Percentiles rank a stretch among this genome's conserved stretches.
Conservation (phyloP, 2,797 vertebrate species). For the Hoplostethus mediterraneus region DNA sequence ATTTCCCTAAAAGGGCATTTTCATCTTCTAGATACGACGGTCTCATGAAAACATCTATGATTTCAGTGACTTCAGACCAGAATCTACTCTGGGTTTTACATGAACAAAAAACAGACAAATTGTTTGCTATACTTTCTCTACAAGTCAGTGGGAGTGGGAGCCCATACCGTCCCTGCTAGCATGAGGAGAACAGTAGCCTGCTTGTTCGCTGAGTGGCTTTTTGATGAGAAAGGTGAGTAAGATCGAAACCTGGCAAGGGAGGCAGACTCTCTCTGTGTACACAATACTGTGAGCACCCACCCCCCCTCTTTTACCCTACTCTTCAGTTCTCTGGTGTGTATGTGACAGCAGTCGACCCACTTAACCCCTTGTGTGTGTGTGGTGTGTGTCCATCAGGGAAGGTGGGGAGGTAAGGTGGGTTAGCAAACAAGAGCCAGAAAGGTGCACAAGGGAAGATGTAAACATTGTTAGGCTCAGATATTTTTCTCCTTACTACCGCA, state of each 20-base stretch:
- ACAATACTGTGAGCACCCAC: slow-evolving; percentile 3
- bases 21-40: too few relatives aligned
- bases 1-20: too few relatives aligned
- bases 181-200: slow-evolving; percentile 55
- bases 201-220: slow-evolving; percentile 57
- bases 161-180: background rate
- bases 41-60: too few relatives aligned
- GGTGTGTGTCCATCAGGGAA: background rate
- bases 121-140: too few relatives aligned
- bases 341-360: slow-evolving; percentile 1
- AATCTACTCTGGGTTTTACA: too few relatives aligned
- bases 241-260: slow-evolving; percentile 71
- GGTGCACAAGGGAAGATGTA: background rate
- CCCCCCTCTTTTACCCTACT: background rate
- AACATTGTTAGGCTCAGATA: background rate
- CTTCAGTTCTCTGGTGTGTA: slow-evolving; percentile 4
- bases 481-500: background rate
- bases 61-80: too few relatives aligned
- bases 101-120: too few relatives aligned
- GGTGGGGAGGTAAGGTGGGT: slow-evolving; percentile 18
- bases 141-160: too few relatives aligned
- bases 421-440: slow-evolving; percentile 19
- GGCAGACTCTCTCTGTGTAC: slow-evolving; percentile 52
- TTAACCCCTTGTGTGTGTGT: slow-evolving; percentile 5
- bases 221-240: slow-evolving; percentile 55